Evolutionary conservation across 2,797 vertebrate species (phyloP).

Genomic region (Ficedula albicollis): DNA sequence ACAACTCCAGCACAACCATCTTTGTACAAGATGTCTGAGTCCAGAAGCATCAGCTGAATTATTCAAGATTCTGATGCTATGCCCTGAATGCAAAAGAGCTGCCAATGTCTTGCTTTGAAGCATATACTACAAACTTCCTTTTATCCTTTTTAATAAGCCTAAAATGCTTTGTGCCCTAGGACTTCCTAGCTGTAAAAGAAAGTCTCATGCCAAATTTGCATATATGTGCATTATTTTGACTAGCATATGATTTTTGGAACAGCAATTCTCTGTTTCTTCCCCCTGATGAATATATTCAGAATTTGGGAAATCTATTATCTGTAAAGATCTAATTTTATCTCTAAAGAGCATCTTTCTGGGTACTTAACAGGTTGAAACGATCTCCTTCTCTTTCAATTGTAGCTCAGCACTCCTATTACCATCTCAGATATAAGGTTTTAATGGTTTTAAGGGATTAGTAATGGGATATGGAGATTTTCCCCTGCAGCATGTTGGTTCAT

Average conservation of each 20-base stretch:
- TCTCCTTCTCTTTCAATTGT: conserved; percentile 12
- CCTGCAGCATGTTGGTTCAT: neutral
- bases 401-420: neutral
- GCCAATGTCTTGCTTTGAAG: conserved; percentile 7
- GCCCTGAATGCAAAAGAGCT: neutral
- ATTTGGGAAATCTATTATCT: neutral
- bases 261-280: neutral
- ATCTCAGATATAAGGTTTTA: neutral
- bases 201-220: neutral
- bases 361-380: neutral
- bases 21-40: neutral
- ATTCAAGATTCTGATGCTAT: neutral
- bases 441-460: conserved; percentile 31
- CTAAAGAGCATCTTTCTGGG: neutral
- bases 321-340: neutral
- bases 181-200: neutral
- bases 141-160: neutral
- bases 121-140: neutral
- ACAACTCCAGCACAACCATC: neutral
- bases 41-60: neutral
- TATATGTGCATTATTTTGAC: neutral
- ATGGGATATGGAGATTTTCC: neutral
- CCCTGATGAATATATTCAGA: neutral
- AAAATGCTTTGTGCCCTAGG: neutral
- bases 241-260: neutral